Evolutionary conservation across 2,113 vertebrate genomes (phyloP).

Genomic region (Cygnus buccinator): DNA sequence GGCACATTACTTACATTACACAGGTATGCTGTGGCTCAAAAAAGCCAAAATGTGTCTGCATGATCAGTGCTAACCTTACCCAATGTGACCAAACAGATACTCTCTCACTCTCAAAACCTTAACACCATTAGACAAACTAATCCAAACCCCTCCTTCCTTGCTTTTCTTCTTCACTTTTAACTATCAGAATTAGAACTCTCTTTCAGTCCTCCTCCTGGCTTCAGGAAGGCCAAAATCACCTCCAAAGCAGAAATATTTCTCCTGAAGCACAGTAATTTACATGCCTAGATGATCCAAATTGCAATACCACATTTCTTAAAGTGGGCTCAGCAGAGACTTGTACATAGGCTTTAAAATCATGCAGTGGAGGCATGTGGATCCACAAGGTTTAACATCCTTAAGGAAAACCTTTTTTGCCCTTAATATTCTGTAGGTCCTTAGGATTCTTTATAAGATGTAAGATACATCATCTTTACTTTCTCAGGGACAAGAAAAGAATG

Average conservation of each 20-base stretch:
- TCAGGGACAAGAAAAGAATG: background rate
- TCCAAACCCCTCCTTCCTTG: background rate
- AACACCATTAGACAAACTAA: background rate
- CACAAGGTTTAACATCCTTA: background rate
- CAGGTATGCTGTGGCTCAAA: background rate
- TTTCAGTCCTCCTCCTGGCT: background rate
- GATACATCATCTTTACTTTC: background rate
- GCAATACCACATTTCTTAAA: background rate
- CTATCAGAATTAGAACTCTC: background rate
- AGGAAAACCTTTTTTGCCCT: background rate
- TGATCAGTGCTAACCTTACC: background rate
- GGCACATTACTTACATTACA: background rate
- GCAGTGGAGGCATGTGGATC: background rate
- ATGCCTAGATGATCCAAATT: background rate
- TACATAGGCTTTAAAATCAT: background rate
- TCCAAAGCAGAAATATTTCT: background rate
- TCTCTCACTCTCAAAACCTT: background rate
- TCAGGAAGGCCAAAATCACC: background rate
- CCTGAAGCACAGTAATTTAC: background rate
- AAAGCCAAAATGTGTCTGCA: background rate
- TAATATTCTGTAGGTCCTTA: background rate
- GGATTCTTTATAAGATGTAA: background rate
- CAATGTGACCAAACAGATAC: background rate
- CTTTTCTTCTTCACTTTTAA: background rate
- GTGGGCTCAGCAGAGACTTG: background rate